A percentile compares a stretch with the other conserved stretches of the same genome.
These are phyloP conservation scores for Heteropelma amictum DNA, from an alignment of 2,888 invertebrate species.

Conservation along the genomic window DNA sequence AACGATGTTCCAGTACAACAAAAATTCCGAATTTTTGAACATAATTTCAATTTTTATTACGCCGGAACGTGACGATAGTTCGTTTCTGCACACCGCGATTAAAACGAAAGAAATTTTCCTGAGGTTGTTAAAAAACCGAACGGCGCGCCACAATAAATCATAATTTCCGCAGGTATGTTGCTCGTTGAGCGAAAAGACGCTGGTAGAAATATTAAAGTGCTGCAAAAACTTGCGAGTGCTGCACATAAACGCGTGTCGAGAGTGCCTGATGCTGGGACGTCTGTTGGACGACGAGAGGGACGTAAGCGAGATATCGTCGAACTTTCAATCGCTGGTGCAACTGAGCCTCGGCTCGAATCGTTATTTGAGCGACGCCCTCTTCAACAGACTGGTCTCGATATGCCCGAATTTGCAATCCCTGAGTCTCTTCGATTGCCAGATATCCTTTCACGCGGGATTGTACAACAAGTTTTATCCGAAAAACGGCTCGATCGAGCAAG, in stretches of 20 bases:
- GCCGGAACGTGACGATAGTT: too few relatives aligned
- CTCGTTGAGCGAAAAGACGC: constrained; percentile 83
- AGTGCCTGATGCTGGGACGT: constrained; percentile 86
- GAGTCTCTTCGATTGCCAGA: constrained; percentile 84
- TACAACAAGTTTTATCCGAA: constrained; percentile 84
- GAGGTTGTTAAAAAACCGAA: too few relatives aligned
- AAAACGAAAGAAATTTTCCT: too few relatives aligned
- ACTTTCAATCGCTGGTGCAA: constrained; percentile 80
- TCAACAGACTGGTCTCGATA: constrained; percentile 82
- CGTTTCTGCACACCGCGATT: too few relatives aligned
- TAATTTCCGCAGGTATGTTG: constrained; percentile 75
- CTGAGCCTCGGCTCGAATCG: constrained; percentile 84
- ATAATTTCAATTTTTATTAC: too few relatives aligned
- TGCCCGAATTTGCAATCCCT: constrained; percentile 82
- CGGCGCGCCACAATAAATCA: neutral
- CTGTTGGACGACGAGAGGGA: constrained; percentile 82
- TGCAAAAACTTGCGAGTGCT: constrained; percentile 81
- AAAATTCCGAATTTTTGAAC: too few relatives aligned
- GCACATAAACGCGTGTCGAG: constrained; percentile 83
- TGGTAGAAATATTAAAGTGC: constrained; percentile 81
- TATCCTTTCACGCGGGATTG: constrained; percentile 85
- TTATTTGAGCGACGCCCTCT: constrained; percentile 87
- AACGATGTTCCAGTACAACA: too few relatives aligned
- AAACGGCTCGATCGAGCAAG: constrained; percentile 58
- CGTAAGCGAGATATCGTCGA: constrained; percentile 76